A percentile compares a stretch with the other conserved stretches of the same genome.
Conservation (phyloP, 2,888 invertebrate species). For the Heteromurus nitidus region DNA sequence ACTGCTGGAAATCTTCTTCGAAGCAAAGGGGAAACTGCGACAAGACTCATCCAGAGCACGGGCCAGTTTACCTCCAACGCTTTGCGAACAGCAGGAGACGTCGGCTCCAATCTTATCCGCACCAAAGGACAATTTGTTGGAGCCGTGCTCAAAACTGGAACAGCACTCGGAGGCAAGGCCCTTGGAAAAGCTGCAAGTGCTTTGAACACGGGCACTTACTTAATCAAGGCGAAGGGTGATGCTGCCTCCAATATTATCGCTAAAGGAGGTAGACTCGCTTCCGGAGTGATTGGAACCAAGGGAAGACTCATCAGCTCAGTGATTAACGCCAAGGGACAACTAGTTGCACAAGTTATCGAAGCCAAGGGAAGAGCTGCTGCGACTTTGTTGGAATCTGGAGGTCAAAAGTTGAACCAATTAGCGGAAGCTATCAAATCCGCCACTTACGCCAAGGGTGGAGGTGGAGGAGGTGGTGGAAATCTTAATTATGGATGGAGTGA, state of each 20-base stretch:
- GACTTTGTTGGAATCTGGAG: conserved; percentile 20
- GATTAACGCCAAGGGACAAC: conserved; percentile 39
- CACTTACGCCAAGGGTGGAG: background rate
- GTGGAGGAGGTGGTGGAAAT: background rate
- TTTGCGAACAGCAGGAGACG: conserved; percentile 25
- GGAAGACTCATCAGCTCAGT: conserved; percentile 26
- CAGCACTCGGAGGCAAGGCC: conserved; percentile 3
- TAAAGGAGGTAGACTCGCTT: conserved; percentile 24
- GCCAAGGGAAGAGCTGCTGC: conserved; percentile 36
- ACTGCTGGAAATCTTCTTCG: conserved; percentile 25
- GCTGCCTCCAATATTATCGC: conserved; percentile 19
- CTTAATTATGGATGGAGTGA: conserved; percentile 27
- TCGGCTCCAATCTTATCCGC: conserved; percentile 12
- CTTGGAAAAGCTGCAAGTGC: conserved; percentile 19
- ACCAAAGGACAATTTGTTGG: conserved; percentile 27
- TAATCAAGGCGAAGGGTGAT: conserved; percentile 30
- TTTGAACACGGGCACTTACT: conserved; percentile 10
- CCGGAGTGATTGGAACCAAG: conserved; percentile 42
- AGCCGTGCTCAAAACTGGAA: background rate
- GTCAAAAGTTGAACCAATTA: conserved; percentile 36
- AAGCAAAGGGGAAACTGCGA: conserved; percentile 29
- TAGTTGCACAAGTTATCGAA: conserved; percentile 33
- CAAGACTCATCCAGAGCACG: conserved; percentile 20
- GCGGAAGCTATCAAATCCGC: conserved; percentile 32
- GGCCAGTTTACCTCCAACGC: conserved; percentile 28